Evolutionary conservation across 1,140 invertebrate genomes (phyloP).

Genomic region (Drosophila yakuba): DNA sequence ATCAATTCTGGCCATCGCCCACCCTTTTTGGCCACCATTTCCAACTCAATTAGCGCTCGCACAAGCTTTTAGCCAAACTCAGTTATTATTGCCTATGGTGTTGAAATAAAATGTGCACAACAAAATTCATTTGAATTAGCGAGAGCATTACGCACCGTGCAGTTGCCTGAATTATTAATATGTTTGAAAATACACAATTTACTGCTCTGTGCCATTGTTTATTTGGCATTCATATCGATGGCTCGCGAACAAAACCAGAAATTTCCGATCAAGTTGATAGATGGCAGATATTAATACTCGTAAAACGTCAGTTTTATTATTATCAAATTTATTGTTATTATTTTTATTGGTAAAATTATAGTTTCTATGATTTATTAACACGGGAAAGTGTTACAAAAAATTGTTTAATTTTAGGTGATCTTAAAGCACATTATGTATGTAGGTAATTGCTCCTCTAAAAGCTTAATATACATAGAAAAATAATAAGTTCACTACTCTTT

Average conservation of each 20-base stretch:
- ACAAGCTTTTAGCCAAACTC: slow-evolving; percentile 77
- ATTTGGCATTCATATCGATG: slow-evolving; percentile 8
- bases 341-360: too few relatives aligned
- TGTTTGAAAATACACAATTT: slow-evolving; percentile 47
- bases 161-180: slow-evolving; percentile 54
- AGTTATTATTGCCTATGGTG: slow-evolving; percentile 61
- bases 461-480: too few relatives aligned
- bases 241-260: slow-evolving; percentile 5
- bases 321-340: too few relatives aligned
- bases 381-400: too few relatives aligned
- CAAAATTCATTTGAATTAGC: slow-evolving; percentile 55
- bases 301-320: too few relatives aligned
- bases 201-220: slow-evolving; percentile 9
- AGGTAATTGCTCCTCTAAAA: too few relatives aligned
- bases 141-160: slow-evolving; percentile 15
- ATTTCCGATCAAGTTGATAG: slow-evolving; percentile 16
- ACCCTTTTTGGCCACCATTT: slow-evolving; percentile 1
- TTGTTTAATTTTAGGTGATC: too few relatives aligned
- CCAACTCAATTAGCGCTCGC: slow-evolving; percentile 74
- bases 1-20: slow-evolving; percentile 41
- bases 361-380: too few relatives aligned
- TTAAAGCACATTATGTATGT: too few relatives aligned
- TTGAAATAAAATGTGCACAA: slow-evolving; percentile 34
- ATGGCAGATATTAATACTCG: slow-evolving; percentile 1
- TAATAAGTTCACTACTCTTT: too few relatives aligned